phyloP scores from a whole-genome alignment of 2,888 invertebrate genomes.

The Rhingia campestris region DNA sequence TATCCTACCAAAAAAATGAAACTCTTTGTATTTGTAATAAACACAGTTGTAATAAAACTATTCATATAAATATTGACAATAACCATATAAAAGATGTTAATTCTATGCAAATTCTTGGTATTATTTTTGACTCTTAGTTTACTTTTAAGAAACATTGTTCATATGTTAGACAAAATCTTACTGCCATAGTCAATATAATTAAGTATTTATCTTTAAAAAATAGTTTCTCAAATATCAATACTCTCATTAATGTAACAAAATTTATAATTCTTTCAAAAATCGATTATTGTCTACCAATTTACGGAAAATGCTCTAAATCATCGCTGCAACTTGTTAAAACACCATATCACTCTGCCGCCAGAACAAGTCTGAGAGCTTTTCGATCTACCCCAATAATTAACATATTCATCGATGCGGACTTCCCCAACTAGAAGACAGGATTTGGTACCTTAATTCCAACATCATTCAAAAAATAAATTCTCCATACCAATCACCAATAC shows the following conservation, averaged over 20 bases:
- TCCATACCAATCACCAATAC: not conserved
- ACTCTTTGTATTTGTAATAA: not conserved
- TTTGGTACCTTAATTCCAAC: not conserved
- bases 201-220: not conserved
- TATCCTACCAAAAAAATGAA: not conserved
- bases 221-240: not conserved
- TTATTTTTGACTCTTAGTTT: not conserved
- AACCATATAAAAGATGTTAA: not conserved
- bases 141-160: conserved; percentile 1
- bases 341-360: not conserved
- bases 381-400: not conserved
- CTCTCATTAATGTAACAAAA: not conserved
- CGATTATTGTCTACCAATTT: not conserved
- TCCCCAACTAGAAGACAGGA: not conserved
- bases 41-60: not conserved
- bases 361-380: not conserved
- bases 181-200: not conserved
- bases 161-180: not conserved
- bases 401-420: not conserved
- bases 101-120: not conserved
- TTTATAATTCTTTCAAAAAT: not conserved
- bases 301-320: not conserved
- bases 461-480: not conserved
- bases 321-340: not conserved
- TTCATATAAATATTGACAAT: not conserved